A percentile compares a stretch with the other conserved stretches of the same genome.
Conservation (phyloP, 1,140 invertebrate species). For the Eriosoma lanigerum region DNA sequence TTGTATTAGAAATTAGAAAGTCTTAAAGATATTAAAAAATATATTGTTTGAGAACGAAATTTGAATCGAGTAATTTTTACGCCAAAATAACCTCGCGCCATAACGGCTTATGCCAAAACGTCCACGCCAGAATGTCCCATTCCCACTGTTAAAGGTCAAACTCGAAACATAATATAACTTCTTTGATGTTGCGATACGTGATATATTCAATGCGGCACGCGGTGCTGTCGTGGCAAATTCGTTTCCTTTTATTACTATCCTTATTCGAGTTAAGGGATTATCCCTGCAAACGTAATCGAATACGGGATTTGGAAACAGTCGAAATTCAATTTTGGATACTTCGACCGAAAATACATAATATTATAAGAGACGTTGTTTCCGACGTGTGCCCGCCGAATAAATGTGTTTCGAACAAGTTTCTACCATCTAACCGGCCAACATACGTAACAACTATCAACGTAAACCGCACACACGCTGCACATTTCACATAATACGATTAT, state of each 20-base stretch:
- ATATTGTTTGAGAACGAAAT: too few relatives aligned
- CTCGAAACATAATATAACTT: too few relatives aligned
- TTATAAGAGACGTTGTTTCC: neutral
- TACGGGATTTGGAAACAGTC: conserved; percentile 11
- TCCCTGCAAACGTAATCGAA: neutral
- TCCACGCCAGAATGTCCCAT: too few relatives aligned
- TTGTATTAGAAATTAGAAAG: too few relatives aligned
- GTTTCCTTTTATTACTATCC: neutral
- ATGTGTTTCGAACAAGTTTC: neutral
- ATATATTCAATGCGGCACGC: neutral
- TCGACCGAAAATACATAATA: neutral
- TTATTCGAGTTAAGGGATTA: conserved; percentile 30
- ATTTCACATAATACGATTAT: too few relatives aligned
- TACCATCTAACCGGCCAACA: neutral
- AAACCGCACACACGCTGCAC: too few relatives aligned
- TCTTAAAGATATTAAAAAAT: too few relatives aligned
- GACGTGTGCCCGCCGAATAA: neutral
- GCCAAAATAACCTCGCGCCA: too few relatives aligned
- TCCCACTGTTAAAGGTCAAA: neutral
- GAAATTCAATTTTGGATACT: conserved; percentile 30
- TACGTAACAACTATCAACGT: too few relatives aligned
- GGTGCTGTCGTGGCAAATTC: too few relatives aligned
- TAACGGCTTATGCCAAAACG: too few relatives aligned
- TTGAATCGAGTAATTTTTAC: too few relatives aligned
- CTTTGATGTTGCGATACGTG: conserved; percentile 33